Evolutionary conservation across 2,888 invertebrate genomes (phyloP).

Genomic region (Bembecia ichneumoniformis): DNA sequence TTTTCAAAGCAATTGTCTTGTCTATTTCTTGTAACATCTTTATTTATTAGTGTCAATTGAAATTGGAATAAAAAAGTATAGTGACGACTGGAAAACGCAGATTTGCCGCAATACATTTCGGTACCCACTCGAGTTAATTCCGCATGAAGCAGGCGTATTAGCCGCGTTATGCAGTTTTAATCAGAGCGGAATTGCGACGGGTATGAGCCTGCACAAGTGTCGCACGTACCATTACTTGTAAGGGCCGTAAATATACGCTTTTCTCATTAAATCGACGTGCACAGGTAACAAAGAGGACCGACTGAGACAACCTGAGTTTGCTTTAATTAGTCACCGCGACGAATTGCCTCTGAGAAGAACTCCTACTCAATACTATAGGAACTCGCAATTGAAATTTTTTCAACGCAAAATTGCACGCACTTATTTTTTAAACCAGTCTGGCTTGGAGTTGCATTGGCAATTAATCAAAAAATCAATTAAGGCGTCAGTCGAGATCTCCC

Average conservation of each 20-base stretch:
- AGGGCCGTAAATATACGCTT: background rate
- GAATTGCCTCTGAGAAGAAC: conserved; percentile 29
- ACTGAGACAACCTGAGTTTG: conserved; percentile 22
- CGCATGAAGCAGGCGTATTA: background rate
- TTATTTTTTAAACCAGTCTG: too few species aligned
- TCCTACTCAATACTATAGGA: background rate
- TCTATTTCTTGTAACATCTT: too few species aligned
- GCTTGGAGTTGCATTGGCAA: too few species aligned
- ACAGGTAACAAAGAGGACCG: conserved; percentile 16
- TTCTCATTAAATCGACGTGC: background rate
- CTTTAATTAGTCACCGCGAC: conserved; percentile 48
- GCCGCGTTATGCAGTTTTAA: background rate
- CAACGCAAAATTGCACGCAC: too few species aligned
- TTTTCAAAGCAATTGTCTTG: too few species aligned
- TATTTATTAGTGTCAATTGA: background rate
- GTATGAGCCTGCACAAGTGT: background rate
- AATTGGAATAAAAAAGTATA: too few species aligned
- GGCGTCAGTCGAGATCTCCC: too few species aligned
- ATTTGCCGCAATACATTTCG: background rate
- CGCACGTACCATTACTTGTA: background rate
- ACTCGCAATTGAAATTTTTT: too few species aligned
- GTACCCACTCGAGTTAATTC: background rate
- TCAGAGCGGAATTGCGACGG: background rate
- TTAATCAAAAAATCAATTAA: too few species aligned
- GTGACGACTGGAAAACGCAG: background rate